phyloP scores from a whole-genome alignment of 2,113 vertebrate genomes.

The Numida meleagris region DNA sequence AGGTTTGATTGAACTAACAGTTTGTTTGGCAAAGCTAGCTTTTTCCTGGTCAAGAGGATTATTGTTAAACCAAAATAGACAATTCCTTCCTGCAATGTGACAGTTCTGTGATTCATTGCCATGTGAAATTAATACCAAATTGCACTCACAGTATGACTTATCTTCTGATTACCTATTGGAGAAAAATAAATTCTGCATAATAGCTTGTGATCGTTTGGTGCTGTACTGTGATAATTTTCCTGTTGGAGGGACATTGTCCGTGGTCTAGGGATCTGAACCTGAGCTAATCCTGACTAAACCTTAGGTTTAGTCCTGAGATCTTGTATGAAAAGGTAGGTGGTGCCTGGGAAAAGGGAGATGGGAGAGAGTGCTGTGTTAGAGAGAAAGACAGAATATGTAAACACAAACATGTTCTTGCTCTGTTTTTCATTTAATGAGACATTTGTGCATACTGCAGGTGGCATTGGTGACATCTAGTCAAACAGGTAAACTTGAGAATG shows the following conservation, averaged over 20 bases:
- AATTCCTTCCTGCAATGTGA: not conserved
- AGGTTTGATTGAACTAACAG: not conserved
- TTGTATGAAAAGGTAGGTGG: not conserved
- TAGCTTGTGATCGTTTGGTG: not conserved
- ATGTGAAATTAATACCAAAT: slow-evolving; percentile 39
- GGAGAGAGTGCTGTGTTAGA: not conserved
- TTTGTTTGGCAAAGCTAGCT: not conserved
- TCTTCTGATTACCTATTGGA: not conserved
- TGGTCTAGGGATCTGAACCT: not conserved
- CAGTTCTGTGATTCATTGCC: slow-evolving; percentile 9
- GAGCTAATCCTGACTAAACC: no score
- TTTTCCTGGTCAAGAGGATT: slow-evolving; percentile 8
- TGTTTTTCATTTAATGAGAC: not conserved
- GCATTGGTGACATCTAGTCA: not conserved
- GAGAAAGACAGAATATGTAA: not conserved
- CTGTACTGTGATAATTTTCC: not conserved
- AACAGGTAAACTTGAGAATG: not conserved
- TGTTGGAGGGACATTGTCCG: not conserved
- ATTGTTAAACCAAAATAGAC: not conserved
- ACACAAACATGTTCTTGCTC: not conserved
- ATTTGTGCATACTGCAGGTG: not conserved
- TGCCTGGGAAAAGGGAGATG: not conserved
- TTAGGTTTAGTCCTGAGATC: not conserved
- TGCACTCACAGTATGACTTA: not conserved
- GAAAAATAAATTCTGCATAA: not conserved